These are phyloP conservation scores for Gobio occitaniae DNA, from an alignment of 2,797 vertebrate genomes.

Conservation along the genomic window DNA sequence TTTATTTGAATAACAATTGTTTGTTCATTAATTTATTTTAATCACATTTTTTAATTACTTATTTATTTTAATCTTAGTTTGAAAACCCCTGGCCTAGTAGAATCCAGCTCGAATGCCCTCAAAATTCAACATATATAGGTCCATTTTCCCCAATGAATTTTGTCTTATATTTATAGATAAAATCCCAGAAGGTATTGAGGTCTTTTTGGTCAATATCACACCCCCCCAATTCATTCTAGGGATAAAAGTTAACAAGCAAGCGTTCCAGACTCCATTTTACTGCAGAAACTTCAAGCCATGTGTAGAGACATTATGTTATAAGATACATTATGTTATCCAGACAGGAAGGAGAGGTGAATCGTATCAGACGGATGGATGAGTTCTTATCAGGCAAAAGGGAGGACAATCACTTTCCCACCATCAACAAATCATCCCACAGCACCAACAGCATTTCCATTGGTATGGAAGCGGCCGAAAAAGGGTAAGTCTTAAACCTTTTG, in stretches of 20 bases:
- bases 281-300: neutral
- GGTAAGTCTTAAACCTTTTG: slow-evolving; percentile 67
- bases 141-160: neutral
- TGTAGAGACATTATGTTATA: neutral
- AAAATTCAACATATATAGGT: neutral
- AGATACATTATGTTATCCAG: slow-evolving; percentile 63
- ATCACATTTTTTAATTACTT: no score
- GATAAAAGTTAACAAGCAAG: neutral
- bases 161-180: neutral
- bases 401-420: slow-evolving; percentile 84
- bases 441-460: slow-evolving; percentile 85
- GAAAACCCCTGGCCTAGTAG: no score
- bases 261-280: neutral
- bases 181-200: no score
- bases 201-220: neutral
- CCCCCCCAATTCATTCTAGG: neutral
- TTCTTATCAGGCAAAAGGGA: slow-evolving; percentile 78
- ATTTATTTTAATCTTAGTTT: no score
- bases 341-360: slow-evolving; percentile 78
- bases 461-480: slow-evolving; percentile 79
- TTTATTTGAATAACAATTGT: no score
- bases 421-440: slow-evolving; percentile 81
- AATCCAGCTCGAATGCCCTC: neutral
- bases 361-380: slow-evolving; percentile 77
- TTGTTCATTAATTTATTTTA: no score